Base-by-base conservation (phyloP, 2,113 vertebrate species). In the Todiramphus saurophagus region DNA sequence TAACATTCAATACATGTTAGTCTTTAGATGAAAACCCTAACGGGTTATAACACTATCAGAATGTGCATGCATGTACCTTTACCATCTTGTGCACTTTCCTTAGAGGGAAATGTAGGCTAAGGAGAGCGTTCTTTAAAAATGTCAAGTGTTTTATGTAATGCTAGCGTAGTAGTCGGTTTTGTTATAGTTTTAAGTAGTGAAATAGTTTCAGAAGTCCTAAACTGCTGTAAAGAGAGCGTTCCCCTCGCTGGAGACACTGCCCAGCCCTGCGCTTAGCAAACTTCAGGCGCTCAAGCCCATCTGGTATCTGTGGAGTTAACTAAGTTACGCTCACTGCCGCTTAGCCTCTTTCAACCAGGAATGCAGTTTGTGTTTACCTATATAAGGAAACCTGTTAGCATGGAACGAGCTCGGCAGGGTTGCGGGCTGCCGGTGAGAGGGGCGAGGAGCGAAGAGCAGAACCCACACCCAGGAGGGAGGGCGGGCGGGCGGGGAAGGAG, bases 321-420 rank as follows among this genome's bases (percentile, higher is more conserved):
- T 20, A 81, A 95, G 95, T 93, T 87, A 87, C 91, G 50, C 44
- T 93, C 44, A n/a, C 94, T 79, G 96, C 94, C 96, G 78, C 95
- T 96, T 95, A 96, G 95, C 89, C 97, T 92, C 95, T 96, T 90
- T 83, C 97, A 90, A 90, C 95, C 85, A 83, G 97, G 97, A 98
- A 96, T 95, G 97, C 97, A 95, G 85, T 96, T 96, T 76, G 83
- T 97, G 97, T 97, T 98, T 98, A 98, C 98, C 98, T 98, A 98
- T 98, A 98, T 98, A 98, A 98, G 98, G 98, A 98, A 98, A 98
- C 98, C 98, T 98, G 98, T 96, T 92, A 51, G 94, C 21, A 96
- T 74, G 58, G 63, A 23, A 46, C 70, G 93, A 95, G 97, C 95
- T 95, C 94, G 92, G 96, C 66, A 8, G 96, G 95, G 90, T 96